Percentiles rank a stretch among this genome's conserved stretches.
phyloP scores from a whole-genome alignment of 1,140 invertebrate genomes.

The Dendroctonus valens region DNA sequence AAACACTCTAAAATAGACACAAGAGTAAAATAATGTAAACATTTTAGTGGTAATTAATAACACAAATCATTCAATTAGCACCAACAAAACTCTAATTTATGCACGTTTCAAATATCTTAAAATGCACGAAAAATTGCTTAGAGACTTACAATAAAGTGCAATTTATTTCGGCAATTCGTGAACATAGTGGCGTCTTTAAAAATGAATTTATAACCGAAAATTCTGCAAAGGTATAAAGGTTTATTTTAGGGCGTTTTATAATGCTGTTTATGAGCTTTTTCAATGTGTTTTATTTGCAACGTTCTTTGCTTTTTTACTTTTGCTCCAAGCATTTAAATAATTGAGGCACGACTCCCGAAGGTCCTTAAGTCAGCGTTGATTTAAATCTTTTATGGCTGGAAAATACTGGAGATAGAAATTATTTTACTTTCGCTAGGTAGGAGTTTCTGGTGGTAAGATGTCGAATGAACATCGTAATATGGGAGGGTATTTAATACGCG shows the following conservation, averaged over 20 bases:
- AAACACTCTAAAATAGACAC: too few relatives aligned
- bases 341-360: constrained; percentile 29
- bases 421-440: background rate
- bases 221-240: constrained; percentile 30
- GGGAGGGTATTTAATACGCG: background rate
- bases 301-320: constrained; percentile 34
- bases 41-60: too few relatives aligned
- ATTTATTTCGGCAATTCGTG: background rate
- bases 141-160: too few relatives aligned
- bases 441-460: background rate
- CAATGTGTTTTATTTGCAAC: constrained; percentile 35
- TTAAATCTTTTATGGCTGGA: constrained; percentile 30
- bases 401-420: constrained; percentile 1
- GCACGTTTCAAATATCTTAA: too few relatives aligned
- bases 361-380: constrained; percentile 32
- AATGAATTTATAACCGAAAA: constrained; percentile 31
- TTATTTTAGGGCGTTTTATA: constrained; percentile 34
- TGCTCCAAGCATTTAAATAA: constrained; percentile 32
- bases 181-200: constrained; percentile 12
- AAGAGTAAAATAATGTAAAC: too few relatives aligned
- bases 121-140: too few relatives aligned
- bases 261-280: constrained; percentile 35
- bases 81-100: too few relatives aligned
- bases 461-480: background rate
- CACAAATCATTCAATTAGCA: too few relatives aligned